These are phyloP conservation scores for Pygathrix nemaeus DNA, from an alignment of 2,113 vertebrate species.

Conservation along the genomic window DNA sequence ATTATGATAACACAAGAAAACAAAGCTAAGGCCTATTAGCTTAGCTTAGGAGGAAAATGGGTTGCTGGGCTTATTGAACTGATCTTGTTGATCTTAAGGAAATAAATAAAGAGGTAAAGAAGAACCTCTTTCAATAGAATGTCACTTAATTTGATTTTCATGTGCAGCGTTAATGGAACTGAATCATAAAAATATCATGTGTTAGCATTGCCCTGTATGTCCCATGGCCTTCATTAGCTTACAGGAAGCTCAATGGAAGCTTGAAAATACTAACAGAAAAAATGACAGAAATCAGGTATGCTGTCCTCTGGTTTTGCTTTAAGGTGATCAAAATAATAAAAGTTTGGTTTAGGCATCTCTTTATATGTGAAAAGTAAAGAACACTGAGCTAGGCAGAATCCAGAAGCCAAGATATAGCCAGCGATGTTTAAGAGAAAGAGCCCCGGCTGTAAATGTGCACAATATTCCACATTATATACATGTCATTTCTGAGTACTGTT, in stretches of 20 bases:
- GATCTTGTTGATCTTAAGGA: constrained; percentile 61
- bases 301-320: constrained; percentile 33
- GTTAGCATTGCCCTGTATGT: background rate
- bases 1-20: constrained; percentile 72
- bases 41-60: constrained; percentile 48
- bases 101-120: constrained; percentile 65
- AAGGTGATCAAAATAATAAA: constrained; percentile 6
- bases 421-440: constrained; percentile 81
- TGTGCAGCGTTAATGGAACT: constrained; percentile 71
- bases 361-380: constrained; percentile 51
- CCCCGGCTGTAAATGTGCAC: constrained; percentile 97
- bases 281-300: constrained; percentile 25
- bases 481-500: constrained; percentile 96
- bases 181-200: constrained; percentile 72
- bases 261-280: constrained; percentile 56
- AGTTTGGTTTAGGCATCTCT: constrained; percentile 32
- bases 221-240: constrained; percentile 70
- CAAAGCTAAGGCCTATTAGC: constrained; percentile 68
- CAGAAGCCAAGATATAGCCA: constrained; percentile 77
- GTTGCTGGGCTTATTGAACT: constrained; percentile 56
- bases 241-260: constrained; percentile 40
- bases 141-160: constrained; percentile 84
- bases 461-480: constrained; percentile 99
- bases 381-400: constrained; percentile 65
- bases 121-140: constrained; percentile 70